These are phyloP conservation scores for Drosophila nannoptera DNA, from an alignment of 1,140 invertebrate species.

Conservation along the genomic window DNA sequence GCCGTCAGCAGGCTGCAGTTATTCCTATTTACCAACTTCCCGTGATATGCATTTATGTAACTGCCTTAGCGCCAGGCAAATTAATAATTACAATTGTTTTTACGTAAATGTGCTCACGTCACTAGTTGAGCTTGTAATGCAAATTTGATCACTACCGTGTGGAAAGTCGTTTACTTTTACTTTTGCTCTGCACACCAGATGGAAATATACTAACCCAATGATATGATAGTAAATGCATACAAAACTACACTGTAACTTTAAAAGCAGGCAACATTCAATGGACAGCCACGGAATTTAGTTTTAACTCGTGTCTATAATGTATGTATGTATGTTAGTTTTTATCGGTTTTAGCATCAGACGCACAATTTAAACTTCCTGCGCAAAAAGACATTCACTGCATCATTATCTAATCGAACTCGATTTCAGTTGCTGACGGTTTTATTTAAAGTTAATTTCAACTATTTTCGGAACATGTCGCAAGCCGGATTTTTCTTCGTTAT, in stretches of 20 bases:
- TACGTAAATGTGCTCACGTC: slow-evolving; percentile 20
- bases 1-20: background rate
- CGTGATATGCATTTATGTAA: slow-evolving; percentile 34
- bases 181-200: slow-evolving; percentile 55
- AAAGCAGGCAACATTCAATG: slow-evolving; percentile 14
- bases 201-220: slow-evolving; percentile 48
- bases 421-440: slow-evolving; percentile 33
- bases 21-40: slow-evolving; percentile 13
- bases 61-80: too few relatives aligned
- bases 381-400: slow-evolving; percentile 34
- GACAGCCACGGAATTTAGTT: background rate
- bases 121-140: slow-evolving; percentile 54
- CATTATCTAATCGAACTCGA: slow-evolving; percentile 46
- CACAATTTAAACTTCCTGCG: slow-evolving; percentile 38
- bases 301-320: too few relatives aligned
- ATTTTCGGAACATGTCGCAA: slow-evolving; percentile 30
- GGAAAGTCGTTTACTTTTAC: slow-evolving; percentile 66
- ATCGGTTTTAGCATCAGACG: background rate
- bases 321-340: slow-evolving; percentile 5
- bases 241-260: background rate
- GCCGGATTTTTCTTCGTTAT: slow-evolving; percentile 1
- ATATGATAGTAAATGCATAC: slow-evolving; percentile 26
- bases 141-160: slow-evolving; percentile 35
- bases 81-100: slow-evolving; percentile 43
- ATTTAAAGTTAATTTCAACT: slow-evolving; percentile 32